A percentile compares a stretch with the other conserved stretches of the same genome.
These are phyloP conservation scores for Chroicocephalus ridibundus DNA, from an alignment of 2,113 vertebrate genomes.

Conservation along the genomic window DNA sequence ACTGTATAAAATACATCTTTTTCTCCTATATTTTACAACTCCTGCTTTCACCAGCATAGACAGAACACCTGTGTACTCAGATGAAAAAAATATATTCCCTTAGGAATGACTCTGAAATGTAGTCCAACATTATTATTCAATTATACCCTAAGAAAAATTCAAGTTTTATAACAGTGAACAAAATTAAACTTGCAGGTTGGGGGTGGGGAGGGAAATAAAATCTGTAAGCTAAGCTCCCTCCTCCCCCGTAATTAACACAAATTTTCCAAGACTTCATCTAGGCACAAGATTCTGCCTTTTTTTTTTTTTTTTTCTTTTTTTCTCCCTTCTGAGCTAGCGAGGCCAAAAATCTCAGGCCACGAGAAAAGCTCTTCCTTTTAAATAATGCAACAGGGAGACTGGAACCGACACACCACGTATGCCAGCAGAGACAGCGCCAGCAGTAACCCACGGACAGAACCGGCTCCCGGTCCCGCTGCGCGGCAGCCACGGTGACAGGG, in stretches of 20 bases:
- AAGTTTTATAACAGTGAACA: constrained; percentile 2
- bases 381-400: background rate
- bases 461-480: background rate
- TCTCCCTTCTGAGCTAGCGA: background rate
- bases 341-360: background rate
- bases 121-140: constrained; percentile 12
- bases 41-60: background rate
- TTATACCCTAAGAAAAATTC: constrained; percentile 8
- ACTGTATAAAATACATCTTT: background rate
- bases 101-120: background rate
- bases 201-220: background rate
- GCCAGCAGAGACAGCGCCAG: background rate
- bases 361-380: background rate
- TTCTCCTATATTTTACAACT: background rate
- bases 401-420: background rate
- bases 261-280: background rate
- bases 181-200: constrained; percentile 6
- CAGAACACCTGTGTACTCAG: background rate
- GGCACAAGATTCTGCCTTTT: background rate
- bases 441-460: background rate
- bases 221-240: background rate
- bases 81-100: background rate
- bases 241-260: constrained; percentile 1
- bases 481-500: background rate
- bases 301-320: background rate